Conservation (phyloP, 2,797 vertebrate genomes). For the Enteromius paludinosus region DNA sequence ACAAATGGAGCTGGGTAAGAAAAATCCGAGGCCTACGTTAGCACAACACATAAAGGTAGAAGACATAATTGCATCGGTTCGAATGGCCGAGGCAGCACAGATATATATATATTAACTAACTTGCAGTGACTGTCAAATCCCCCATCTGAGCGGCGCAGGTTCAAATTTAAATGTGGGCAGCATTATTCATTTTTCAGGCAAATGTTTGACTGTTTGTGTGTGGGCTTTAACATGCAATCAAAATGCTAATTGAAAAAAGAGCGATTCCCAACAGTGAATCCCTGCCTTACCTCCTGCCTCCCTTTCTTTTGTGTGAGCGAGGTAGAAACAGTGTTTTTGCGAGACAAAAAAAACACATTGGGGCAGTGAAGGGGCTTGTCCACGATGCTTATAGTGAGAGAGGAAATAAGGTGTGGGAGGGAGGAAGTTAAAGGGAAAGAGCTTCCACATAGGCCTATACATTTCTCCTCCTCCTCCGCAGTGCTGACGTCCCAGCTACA, state of each 20-base stretch:
- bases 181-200: slow-evolving; percentile 65
- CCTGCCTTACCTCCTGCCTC: slow-evolving; percentile 53
- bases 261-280: slow-evolving; percentile 61
- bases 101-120: slow-evolving; percentile 31
- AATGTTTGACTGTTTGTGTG: slow-evolving; percentile 70
- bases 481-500: slow-evolving; percentile 43
- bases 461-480: slow-evolving; percentile 59
- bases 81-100: slow-evolving; percentile 18
- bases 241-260: slow-evolving; percentile 76
- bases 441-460: slow-evolving; percentile 39
- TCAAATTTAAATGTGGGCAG: slow-evolving; percentile 62
- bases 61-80: slow-evolving; percentile 33
- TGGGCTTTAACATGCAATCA: slow-evolving; percentile 69
- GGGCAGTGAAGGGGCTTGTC: slow-evolving; percentile 35
- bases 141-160: slow-evolving; percentile 32
- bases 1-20: slow-evolving; percentile 37
- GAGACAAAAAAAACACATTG: background rate
- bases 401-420: slow-evolving; percentile 37
- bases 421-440: slow-evolving; percentile 34
- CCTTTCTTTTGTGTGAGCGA: slow-evolving; percentile 42
- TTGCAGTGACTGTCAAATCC: slow-evolving; percentile 50
- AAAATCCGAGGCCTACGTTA: slow-evolving; percentile 40
- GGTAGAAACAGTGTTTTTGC: slow-evolving; percentile 18
- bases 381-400: slow-evolving; percentile 22
- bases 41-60: slow-evolving; percentile 30